phyloP scores from a whole-genome alignment of 2,113 vertebrate species.

The Anarhynchus alexandrinus region DNA sequence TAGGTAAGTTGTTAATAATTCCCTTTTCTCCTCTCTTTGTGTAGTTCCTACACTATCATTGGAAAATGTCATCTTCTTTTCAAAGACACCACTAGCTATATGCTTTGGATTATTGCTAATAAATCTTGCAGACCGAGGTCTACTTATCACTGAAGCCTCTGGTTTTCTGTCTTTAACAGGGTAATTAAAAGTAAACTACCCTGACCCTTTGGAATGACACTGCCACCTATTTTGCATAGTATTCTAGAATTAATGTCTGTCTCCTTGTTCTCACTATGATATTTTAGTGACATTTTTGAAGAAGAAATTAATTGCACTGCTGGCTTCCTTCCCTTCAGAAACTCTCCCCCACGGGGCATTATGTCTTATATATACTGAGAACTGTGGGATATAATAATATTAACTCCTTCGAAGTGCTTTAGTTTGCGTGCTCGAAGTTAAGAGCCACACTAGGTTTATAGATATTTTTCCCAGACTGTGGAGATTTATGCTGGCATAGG shows the following conservation, averaged over 20 bases:
- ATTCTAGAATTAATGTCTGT: background rate
- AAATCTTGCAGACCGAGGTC: background rate
- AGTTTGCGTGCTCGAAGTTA: background rate
- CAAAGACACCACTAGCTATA: background rate
- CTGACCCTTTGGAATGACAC: background rate
- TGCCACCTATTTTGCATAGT: background rate
- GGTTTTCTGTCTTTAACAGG: background rate
- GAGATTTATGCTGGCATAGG: background rate
- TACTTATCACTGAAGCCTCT: background rate
- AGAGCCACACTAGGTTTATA: background rate
- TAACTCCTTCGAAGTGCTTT: background rate
- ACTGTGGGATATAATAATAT: background rate
- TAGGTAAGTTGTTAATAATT: conserved; percentile 78
- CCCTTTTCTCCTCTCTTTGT: background rate
- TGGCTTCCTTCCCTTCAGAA: background rate
- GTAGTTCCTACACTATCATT: background rate
- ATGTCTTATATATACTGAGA: background rate
- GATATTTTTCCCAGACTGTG: background rate
- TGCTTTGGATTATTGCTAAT: background rate
- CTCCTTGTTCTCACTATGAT: background rate
- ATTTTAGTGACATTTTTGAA: conserved; percentile 24
- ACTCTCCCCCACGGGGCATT: background rate
- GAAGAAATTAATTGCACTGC: background rate
- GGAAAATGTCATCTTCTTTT: background rate
- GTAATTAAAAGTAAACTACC: background rate